Evolutionary conservation across 2,888 invertebrate species (phyloP).

Genomic region (Cistogaster globosa): DNA sequence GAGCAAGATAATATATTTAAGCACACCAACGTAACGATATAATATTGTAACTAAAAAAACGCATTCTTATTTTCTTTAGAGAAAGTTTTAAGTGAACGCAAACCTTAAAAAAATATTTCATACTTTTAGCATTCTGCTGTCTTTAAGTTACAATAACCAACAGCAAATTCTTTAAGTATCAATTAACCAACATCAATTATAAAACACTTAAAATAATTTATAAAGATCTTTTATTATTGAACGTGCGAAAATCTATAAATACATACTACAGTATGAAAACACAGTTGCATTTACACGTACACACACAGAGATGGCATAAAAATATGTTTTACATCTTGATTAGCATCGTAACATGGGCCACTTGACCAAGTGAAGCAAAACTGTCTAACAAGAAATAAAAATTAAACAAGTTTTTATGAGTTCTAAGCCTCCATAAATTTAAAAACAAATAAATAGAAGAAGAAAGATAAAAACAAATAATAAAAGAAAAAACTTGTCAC

Average conservation of each 20-base stretch:
- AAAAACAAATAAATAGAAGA: conserved; percentile 2
- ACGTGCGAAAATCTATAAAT: conserved; percentile 64
- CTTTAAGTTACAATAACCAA: conserved; percentile 22
- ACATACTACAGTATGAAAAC: not conserved
- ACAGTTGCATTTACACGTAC: too few species aligned
- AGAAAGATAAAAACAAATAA: conserved; percentile 3
- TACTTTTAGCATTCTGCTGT: not conserved
- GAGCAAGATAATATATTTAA: too few species aligned
- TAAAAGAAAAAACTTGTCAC: conserved; percentile 34
- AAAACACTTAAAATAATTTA: conserved; percentile 60
- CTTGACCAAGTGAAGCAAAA: conserved; percentile 17
- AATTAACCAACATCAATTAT: conserved; percentile 57
- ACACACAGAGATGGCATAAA: not conserved
- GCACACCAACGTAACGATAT: too few species aligned
- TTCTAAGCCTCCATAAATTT: conserved; percentile 27
- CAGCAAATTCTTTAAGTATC: conserved; percentile 37
- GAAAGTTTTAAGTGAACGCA: too few species aligned
- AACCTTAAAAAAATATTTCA: not conserved
- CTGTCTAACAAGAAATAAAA: not conserved
- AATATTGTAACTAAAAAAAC: too few species aligned
- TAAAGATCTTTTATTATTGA: conserved; percentile 49
- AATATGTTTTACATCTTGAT: conserved; percentile 41
- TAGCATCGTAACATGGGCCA: conserved; percentile 17
- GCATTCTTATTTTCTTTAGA: too few species aligned
- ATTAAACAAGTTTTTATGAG: conserved; percentile 39